Conservation (phyloP, 2,797 vertebrate species). For the Chiroxiphia lanceolata region DNA sequence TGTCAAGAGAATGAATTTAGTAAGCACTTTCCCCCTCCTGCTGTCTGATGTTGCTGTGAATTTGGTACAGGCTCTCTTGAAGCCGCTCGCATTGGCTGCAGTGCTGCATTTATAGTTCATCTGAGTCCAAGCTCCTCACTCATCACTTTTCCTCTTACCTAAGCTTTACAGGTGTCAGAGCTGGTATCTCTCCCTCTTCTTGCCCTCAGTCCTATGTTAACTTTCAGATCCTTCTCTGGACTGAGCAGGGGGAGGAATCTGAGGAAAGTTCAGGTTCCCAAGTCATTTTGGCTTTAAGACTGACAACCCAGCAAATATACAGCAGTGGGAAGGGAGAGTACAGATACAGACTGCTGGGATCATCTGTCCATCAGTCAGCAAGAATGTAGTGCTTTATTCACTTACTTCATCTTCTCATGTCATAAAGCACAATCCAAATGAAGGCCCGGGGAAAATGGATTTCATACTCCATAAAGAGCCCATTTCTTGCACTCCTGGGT, state of each 20-base stretch:
- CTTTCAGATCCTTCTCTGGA: neutral
- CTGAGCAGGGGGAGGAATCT: neutral
- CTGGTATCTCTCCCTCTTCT: neutral
- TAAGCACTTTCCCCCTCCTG: neutral
- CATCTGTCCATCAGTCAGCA: slow-evolving; percentile 28
- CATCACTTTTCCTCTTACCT: neutral
- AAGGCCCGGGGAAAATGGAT: slow-evolving; percentile 26
- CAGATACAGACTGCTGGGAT: neutral
- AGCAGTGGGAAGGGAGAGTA: neutral
- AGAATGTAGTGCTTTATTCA: slow-evolving; percentile 17
- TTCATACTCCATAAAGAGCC: slow-evolving; percentile 47
- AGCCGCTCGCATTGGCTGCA: neutral
- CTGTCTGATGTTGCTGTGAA: neutral
- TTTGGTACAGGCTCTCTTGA: neutral
- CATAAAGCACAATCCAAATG: slow-evolving; percentile 17
- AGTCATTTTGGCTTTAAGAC: neutral
- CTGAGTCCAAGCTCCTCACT: neutral
- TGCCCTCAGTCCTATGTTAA: neutral
- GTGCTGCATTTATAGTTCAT: neutral
- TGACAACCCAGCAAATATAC: neutral
- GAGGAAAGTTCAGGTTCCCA: neutral
- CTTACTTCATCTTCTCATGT: slow-evolving; percentile 14
- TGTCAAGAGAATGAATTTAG: neutral
- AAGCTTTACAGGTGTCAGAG: neutral
- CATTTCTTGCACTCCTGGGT: slow-evolving; percentile 39